A percentile compares a stretch with the other conserved stretches of the same genome.
phyloP scores from a whole-genome alignment of 2,888 invertebrate species.

The Microctonus hyperodae region DNA sequence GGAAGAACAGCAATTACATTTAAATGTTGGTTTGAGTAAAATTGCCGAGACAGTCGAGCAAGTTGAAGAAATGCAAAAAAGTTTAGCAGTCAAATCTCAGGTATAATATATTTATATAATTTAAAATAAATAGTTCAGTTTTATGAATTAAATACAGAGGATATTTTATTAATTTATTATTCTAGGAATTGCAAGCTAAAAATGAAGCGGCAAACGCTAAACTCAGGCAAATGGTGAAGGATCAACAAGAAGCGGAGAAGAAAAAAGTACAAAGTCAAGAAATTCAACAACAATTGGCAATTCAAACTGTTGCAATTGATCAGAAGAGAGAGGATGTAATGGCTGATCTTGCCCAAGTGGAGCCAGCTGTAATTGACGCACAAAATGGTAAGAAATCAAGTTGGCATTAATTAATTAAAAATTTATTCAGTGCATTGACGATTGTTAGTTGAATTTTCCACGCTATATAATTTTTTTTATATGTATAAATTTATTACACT shows the following conservation, averaged over 20 bases:
- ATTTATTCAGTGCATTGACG: too few relatives aligned
- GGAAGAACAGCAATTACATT: conserved; percentile 97
- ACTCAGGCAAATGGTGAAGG: conserved; percentile 98
- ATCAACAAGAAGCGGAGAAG: conserved; percentile 99
- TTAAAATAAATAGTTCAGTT: background rate
- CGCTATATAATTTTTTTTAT: background rate
- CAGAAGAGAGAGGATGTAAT: conserved; percentile 94
- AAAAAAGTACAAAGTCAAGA: conserved; percentile 98
- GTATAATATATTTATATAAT: conserved; percentile 57
- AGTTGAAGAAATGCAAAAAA: conserved; percentile 99
- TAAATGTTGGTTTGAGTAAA: conserved; percentile 98
- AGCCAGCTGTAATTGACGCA: conserved; percentile 98
- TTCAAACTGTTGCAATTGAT: conserved; percentile 92
- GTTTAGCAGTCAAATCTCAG: conserved; percentile 94
- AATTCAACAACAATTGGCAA: conserved; percentile 82
- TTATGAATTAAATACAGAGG: background rate
- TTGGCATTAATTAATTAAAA: too few relatives aligned
- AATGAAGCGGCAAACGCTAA: conserved; percentile 99
- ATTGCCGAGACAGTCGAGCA: conserved; percentile 99
- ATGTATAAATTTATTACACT: background rate
- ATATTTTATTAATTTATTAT: background rate
- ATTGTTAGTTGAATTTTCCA: background rate
- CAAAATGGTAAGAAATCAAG: conserved; percentile 87
- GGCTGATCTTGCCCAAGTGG: conserved; percentile 96
- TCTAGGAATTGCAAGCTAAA: conserved; percentile 88